These are phyloP conservation scores for Prolemur simus DNA, from an alignment of 2,113 vertebrate species.

Conservation along the genomic window DNA sequence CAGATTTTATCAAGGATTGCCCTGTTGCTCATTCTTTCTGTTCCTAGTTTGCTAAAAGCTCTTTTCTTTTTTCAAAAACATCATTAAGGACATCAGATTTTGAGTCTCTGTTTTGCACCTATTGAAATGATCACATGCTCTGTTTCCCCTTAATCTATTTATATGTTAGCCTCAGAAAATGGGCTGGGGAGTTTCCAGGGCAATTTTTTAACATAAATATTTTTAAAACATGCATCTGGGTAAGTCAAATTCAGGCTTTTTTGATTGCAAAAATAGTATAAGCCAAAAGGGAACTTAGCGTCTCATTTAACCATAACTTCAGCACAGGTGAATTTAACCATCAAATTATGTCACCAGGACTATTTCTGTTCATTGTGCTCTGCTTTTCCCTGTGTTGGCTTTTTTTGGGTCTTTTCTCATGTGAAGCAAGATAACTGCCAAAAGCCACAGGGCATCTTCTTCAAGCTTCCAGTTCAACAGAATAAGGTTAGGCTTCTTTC, in stretches of 20 bases:
- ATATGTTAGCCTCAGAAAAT: background rate
- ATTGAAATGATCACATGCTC: background rate
- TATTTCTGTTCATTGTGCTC: background rate
- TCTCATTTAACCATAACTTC: background rate
- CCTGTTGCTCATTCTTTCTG: background rate
- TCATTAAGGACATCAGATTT: background rate
- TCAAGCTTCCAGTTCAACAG: background rate
- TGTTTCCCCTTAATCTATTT: background rate
- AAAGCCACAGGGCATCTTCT: background rate
- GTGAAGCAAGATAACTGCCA: background rate
- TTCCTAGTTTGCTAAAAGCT: background rate
- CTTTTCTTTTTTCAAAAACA: background rate
- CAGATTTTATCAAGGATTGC: too few relatives aligned
- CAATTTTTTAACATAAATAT: background rate
- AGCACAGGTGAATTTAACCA: background rate
- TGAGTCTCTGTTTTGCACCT: background rate
- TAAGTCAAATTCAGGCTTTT: background rate
- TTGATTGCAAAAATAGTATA: background rate
- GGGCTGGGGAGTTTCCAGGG: background rate
- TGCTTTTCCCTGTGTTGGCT: background rate
- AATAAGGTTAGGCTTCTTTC: background rate
- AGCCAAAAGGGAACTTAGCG: background rate
- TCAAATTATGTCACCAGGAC: background rate
- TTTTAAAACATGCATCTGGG: background rate
- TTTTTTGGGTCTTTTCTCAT: rapidly evolving